Evolutionary conservation across 2,113 vertebrate species (phyloP).

Genomic region (Motacilla alba): DNA sequence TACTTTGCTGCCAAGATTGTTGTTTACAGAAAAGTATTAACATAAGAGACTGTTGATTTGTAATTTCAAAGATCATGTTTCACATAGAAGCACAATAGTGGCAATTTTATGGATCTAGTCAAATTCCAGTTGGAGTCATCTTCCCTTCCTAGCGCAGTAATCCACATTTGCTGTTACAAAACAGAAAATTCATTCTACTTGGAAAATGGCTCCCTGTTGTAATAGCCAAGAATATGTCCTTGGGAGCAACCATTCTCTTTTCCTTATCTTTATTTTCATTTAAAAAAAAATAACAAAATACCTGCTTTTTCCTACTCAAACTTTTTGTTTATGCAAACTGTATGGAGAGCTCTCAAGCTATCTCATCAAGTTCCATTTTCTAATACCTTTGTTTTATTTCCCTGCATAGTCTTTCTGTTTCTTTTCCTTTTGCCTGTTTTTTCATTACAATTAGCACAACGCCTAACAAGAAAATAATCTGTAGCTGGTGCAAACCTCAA

Average conservation of each 20-base stretch:
- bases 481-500: not conserved
- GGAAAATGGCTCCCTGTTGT: not conserved
- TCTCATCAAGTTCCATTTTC: not conserved
- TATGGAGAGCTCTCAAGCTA: not conserved
- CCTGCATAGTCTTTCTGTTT: not conserved
- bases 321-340: not conserved
- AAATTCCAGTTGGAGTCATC: not conserved
- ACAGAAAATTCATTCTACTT: not conserved
- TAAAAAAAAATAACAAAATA: not conserved
- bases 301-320: not conserved
- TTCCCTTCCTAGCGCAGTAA: not conserved
- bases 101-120: not conserved
- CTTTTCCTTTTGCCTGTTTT: not conserved
- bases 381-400: slow-evolving; percentile 18
- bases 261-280: not conserved
- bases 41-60: not conserved
- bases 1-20: not conserved
- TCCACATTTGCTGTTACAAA: not conserved
- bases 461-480: not conserved
- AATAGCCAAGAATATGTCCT: not conserved
- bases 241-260: not conserved
- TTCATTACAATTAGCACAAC: not conserved
- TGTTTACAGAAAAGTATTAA: not conserved
- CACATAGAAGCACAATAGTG: not conserved
- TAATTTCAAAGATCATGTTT: not conserved